A percentile compares a stretch with the other conserved stretches of the same genome.
These are phyloP conservation scores for Turritopsis rubra DNA, from an alignment of 30 jellyfish, hydroid and myxozoan species.

Conservation along the genomic window DNA sequence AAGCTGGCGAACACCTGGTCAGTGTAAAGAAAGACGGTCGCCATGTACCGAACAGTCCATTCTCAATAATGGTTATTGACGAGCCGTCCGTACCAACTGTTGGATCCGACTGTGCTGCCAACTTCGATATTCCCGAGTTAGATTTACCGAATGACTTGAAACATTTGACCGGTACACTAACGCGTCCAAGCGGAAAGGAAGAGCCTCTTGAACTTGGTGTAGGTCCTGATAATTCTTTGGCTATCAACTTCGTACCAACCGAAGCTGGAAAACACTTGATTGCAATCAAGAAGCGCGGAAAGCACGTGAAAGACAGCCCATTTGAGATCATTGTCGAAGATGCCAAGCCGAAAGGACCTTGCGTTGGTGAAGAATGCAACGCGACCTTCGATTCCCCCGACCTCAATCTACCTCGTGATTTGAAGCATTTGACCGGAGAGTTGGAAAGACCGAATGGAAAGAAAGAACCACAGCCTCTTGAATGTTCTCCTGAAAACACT, in stretches of 20 bases:
- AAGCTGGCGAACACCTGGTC: slow-evolving; percentile 89
- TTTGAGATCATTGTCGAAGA: slow-evolving; percentile 79
- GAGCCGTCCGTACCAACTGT: slow-evolving; percentile 80
- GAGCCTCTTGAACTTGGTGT: slow-evolving; percentile 30
- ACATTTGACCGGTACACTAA: slow-evolving; percentile 22
- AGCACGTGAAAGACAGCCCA: slow-evolving; percentile 94
- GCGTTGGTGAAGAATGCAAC: slow-evolving; percentile 34
- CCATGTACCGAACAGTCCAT: slow-evolving; percentile 72
- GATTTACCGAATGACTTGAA: slow-evolving; percentile 38
- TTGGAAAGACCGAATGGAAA: slow-evolving; percentile 39
- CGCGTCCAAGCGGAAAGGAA: slow-evolving; percentile 36
- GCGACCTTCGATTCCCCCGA: slow-evolving; percentile 25
- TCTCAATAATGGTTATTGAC: slow-evolving; percentile 59
- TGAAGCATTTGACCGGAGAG: slow-evolving; percentile 28
- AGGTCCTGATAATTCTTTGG: slow-evolving; percentile 33
- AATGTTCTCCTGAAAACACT: slow-evolving; percentile 26
- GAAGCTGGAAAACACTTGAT: slow-evolving; percentile 67
- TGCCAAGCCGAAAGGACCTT: slow-evolving; percentile 24
- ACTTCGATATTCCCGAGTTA: slow-evolving; percentile 62
- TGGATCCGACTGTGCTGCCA: slow-evolving; percentile 84
- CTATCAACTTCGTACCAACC: slow-evolving; percentile 27
- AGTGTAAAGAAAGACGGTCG: slow-evolving; percentile 81
- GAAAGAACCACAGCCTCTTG: slow-evolving; percentile 24
- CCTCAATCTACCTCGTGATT: slow-evolving; percentile 37
- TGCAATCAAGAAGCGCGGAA: slow-evolving; percentile 78